A percentile compares a stretch with the other conserved stretches of the same genome.
Conservation (phyloP, 2,797 vertebrate species). For the Coregonus sp. region DNA sequence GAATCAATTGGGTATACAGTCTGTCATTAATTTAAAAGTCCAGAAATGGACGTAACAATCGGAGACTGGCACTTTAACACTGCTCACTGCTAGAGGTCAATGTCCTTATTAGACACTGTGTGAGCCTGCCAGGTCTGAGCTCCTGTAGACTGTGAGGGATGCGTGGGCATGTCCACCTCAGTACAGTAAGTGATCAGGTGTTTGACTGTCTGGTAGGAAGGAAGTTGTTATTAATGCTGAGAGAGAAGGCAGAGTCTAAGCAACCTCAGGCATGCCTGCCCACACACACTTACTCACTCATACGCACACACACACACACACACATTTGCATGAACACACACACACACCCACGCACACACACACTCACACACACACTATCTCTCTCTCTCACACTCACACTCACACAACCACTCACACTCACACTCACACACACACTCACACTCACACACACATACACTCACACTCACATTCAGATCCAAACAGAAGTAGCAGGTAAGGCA, state of each 20-base stretch:
- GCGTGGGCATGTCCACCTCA: conserved; percentile 69
- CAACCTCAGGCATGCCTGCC: conserved; percentile 73
- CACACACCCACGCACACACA: conserved; percentile 53
- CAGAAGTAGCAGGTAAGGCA: conserved; percentile 36
- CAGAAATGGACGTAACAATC: not conserved
- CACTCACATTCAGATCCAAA: conserved; percentile 44
- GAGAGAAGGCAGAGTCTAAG: conserved; percentile 68
- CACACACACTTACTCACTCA: conserved; percentile 56
- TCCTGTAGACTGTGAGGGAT: conserved; percentile 58
- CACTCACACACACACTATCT: conserved; percentile 56
- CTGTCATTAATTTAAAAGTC: not conserved
- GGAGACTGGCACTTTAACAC: not conserved
- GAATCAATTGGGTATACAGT: not conserved
- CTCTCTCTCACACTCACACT: conserved; percentile 53
- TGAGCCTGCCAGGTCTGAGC: conserved; percentile 62
- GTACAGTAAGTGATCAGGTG: conserved; percentile 74
- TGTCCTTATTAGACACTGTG: conserved; percentile 58
- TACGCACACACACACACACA: conserved; percentile 58
- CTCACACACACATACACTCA: conserved; percentile 54
- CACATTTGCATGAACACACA: conserved; percentile 64
- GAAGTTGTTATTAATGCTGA: conserved; percentile 78
- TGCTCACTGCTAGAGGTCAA: not conserved
- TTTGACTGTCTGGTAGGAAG: conserved; percentile 79
- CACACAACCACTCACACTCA: conserved; percentile 60
- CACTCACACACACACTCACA: conserved; percentile 56